phyloP scores from a whole-genome alignment of 1,140 invertebrate genomes.

The Drosophila suzukii region DNA sequence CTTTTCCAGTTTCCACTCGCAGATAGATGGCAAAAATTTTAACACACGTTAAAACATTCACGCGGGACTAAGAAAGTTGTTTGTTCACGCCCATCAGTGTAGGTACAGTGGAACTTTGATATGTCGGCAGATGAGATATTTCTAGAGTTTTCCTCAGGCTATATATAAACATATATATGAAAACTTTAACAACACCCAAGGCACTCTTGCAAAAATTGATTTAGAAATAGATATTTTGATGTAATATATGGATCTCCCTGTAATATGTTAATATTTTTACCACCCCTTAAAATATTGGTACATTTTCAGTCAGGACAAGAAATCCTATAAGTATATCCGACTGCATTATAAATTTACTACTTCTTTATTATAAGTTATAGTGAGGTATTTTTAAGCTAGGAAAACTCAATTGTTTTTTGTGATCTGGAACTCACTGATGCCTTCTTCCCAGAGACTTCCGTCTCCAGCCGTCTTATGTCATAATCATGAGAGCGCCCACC shows the following conservation, averaged over 20 bases:
- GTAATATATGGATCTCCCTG: too few relatives aligned
- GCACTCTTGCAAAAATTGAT: too few relatives aligned
- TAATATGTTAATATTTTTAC: too few relatives aligned
- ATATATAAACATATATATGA: too few relatives aligned
- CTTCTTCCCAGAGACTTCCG: constrained; percentile 34
- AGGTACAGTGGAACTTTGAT: constrained; percentile 17
- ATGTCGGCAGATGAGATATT: neutral
- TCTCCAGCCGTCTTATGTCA: constrained; percentile 49
- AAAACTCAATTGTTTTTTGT: neutral
- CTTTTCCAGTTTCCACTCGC: constrained; percentile 51
- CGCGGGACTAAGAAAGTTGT: constrained; percentile 69
- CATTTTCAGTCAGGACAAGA: too few relatives aligned
- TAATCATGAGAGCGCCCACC: constrained; percentile 62
- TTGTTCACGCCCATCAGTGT: constrained; percentile 55
- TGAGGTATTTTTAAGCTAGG: too few relatives aligned
- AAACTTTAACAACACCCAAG: too few relatives aligned
- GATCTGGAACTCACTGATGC: neutral
- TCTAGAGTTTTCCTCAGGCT: neutral
- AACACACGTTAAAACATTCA: constrained; percentile 57
- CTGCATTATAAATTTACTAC: too few relatives aligned
- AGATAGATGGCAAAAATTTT: constrained; percentile 72
- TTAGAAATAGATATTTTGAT: too few relatives aligned
- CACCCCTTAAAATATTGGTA: too few relatives aligned
- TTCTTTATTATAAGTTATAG: too few relatives aligned
- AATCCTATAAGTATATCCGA: too few relatives aligned